phyloP scores from a whole-genome alignment of 1,140 invertebrate species.

The Drosophila aff. region DNA sequence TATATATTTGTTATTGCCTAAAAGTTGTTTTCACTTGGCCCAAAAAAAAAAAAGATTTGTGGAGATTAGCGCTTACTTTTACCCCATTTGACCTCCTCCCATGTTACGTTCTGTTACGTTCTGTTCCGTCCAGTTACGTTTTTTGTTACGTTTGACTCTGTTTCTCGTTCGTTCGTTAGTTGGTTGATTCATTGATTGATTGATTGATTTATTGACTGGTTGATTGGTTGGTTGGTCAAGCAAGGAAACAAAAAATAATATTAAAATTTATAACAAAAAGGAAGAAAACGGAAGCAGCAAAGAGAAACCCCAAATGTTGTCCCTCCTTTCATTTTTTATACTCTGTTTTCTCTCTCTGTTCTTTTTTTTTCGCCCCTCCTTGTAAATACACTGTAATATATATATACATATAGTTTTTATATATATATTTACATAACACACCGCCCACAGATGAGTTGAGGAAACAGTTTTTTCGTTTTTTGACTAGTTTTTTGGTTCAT shows the following conservation, averaged over 20 bases:
- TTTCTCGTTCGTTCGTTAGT: conserved; percentile 61
- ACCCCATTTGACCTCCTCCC: conserved; percentile 5
- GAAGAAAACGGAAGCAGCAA: conserved; percentile 41
- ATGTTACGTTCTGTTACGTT: conserved; percentile 23
- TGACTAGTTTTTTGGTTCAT: conserved; percentile 21
- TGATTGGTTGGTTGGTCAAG: conserved; percentile 56
- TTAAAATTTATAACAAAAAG: conserved; percentile 3
- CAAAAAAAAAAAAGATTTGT: not conserved
- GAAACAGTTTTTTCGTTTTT: conserved; percentile 48
- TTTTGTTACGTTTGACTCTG: conserved; percentile 56
- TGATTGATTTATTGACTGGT: conserved; percentile 31
- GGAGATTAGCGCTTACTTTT: conserved; percentile 48
- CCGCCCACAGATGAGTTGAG: conserved; percentile 38
- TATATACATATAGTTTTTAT: not conserved
- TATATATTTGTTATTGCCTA: conserved; percentile 43
- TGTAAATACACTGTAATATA: conserved; percentile 56
- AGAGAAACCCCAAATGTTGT: conserved; percentile 70
- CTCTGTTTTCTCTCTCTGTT: conserved; percentile 15
- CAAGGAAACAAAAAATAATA: conserved; percentile 35
- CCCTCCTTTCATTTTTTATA: conserved; percentile 63
- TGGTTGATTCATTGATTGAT: conserved; percentile 50
- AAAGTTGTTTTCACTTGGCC: conserved; percentile 31
- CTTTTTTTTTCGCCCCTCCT: conserved; percentile 10
- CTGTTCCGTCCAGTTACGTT: conserved; percentile 9
- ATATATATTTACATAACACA: conserved; percentile 26